Percentiles rank a stretch among this genome's conserved stretches.
phyloP scores from a whole-genome alignment of 2,797 vertebrate species.

The Pteropus rufus region DNA sequence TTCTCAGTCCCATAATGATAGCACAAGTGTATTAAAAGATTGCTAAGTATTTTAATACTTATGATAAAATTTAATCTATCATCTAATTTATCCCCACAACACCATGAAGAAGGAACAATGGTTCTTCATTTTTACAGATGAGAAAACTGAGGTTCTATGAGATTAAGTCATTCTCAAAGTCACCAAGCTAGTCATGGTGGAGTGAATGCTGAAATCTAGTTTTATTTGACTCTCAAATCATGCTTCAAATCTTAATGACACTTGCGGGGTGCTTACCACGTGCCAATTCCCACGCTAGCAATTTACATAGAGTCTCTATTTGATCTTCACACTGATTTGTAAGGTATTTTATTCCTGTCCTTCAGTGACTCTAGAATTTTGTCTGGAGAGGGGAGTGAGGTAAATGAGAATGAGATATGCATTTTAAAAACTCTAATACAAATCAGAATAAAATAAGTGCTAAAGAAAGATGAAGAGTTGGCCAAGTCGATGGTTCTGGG shows the following conservation, averaged over 20 bases:
- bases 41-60: neutral
- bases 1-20: neutral
- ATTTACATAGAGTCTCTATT: neutral
- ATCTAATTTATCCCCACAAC: neutral
- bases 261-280: neutral
- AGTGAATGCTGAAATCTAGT: neutral
- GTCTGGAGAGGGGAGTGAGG: neutral
- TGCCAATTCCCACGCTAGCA: neutral
- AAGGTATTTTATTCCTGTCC: neutral
- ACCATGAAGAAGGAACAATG: neutral
- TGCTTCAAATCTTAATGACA: neutral
- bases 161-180: neutral
- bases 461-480: neutral
- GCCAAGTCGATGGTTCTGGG: neutral
- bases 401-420: neutral
- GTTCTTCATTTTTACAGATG: neutral
- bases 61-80: neutral
- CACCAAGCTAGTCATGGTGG: neutral
- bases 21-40: neutral
- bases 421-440: neutral
- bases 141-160: neutral
- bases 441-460: neutral
- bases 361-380: neutral
- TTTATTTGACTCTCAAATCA: neutral
- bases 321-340: neutral